Base-by-base conservation (phyloP, 1,140 invertebrate species). In the Lordiphosa mommai region DNA sequence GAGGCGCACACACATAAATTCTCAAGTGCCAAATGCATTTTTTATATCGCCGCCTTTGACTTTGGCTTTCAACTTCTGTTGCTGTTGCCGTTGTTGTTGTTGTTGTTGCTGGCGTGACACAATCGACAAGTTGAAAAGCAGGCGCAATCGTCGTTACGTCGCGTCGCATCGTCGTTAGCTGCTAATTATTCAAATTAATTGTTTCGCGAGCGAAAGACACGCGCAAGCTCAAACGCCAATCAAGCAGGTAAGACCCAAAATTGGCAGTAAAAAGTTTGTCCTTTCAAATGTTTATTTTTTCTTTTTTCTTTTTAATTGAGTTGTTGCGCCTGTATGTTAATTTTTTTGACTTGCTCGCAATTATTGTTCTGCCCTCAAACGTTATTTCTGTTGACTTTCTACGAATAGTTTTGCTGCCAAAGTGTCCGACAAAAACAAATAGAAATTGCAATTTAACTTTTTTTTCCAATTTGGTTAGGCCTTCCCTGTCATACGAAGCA, bases 181-280 rank as follows among this genome's bases (percentile, higher is more conserved):
- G 72, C 77, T 84, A 84, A 84, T 84, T 84, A 84, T 84, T 84
- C 77, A 84, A 84, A 84, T 84, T 84, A 84, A 84, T 84, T 84
- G 77, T 76, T 84, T 72, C 55, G 63, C 56, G 55, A 69, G 4
- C 34, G 20, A 20, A 56, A 76, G 76, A 82, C 77, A 76, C 56
- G 77, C 71, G 77, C 77, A 82, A 59, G 77, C 72, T 84, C 77
- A 82, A 82, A 84, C 72, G 76, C 77, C 77, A 82, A 84, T 82
- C 76, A 82, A 61, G 32, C 32, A 34, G 6, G 16, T 33, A 23
- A 16, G 13, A 27, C 43, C 43, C 27, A 46, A 27, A 16, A 32
- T 36, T 59, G 50, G 37, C 56, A 48, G 14, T 34, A n/a, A n/a
- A n/a, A n/a, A n/a, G 14, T 12, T 27, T 6, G n/a, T 27, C 20